Base-by-base conservation (phyloP, 1,140 invertebrate genomes). In the Papilio aristodemus region DNA sequence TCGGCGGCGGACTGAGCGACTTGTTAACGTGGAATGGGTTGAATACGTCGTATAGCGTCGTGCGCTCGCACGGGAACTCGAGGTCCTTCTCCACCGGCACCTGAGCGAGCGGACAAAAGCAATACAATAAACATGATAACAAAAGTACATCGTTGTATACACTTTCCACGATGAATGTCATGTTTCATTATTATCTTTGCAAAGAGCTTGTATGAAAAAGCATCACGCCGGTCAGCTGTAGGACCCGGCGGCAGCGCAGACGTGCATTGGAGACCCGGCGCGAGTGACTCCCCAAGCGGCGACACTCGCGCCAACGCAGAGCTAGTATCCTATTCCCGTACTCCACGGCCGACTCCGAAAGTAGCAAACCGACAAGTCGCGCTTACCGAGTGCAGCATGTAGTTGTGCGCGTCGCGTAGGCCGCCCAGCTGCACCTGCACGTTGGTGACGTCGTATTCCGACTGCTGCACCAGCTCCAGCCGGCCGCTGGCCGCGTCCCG, bases 41-140 rank as follows among this genome's bases (percentile, higher is more conserved):
- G 93, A 95, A 98, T 43, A 95, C 94, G 9, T 94, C 95, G 71
- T 97, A 96, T 0, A 99, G 92, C 0, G 96, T 94, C 1, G 95
- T 95, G 37, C 90, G 93, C 80, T 97, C 96, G 81, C 98, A 99
- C 0, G 97, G 96, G 90, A 98, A 98, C 73, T 97, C 95, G 70
- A 98, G 87, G 79, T 96, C 95, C 67, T 94, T 94, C 80, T 96
- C 94, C 0, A 98, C 94, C 0, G 96, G 94, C 1, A 94, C 94
- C 96, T 97, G n/a, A n/a, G n/a, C n/a, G n/a, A n/a, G 78, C 11
- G 79, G 83, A 70, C 27, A 10, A 4, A 50, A 10, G 17, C 1
- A 4, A 64, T 32, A 0, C 4, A 68, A 68, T 13, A 27, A 25
- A 46, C 32, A 32, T 11, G 13, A 11, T 32, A n/a, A n/a, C n/a